These are phyloP conservation scores for Acrossocheilus wenchowensis DNA, from an alignment of 2,797 vertebrate species.

Conservation along the genomic window DNA sequence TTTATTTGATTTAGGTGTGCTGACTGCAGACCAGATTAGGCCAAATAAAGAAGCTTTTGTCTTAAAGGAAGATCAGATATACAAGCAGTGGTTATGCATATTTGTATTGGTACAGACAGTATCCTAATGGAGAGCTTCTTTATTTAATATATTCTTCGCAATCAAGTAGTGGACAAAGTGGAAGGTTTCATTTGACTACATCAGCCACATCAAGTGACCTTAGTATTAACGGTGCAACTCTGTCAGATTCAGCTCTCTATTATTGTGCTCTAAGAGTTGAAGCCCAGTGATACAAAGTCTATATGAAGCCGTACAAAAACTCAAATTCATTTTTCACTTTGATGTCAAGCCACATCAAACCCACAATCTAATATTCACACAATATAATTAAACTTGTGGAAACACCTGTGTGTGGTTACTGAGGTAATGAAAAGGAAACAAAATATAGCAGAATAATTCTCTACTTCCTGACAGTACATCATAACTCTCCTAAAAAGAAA, in stretches of 20 bases:
- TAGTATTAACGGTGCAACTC: no score
- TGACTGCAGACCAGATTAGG: neutral
- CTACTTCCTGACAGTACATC: neutral
- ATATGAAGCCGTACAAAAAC: slow-evolving; percentile 37
- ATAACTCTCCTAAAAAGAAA: no score
- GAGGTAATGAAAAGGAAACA: neutral
- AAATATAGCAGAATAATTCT: neutral
- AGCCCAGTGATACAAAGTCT: slow-evolving; percentile 25
- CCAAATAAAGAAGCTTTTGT: neutral
- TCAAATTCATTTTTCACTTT: neutral
- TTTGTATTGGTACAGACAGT: no score
- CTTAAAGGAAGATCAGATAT: neutral
- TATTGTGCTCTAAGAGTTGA: neutral
- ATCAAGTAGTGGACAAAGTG: neutral
- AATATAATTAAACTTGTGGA: neutral
- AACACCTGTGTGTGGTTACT: neutral
- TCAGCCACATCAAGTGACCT: neutral
- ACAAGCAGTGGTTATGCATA: no score
- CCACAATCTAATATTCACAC: slow-evolving; percentile 1
- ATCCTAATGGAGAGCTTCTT: no score
- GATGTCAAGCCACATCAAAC: neutral
- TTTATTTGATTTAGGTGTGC: neutral
- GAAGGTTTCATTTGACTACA: neutral
- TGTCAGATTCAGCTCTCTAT: no score
- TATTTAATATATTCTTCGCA: no score